phyloP scores from a whole-genome alignment of 1,140 invertebrate genomes.

The Leguminivora glycinivorella region DNA sequence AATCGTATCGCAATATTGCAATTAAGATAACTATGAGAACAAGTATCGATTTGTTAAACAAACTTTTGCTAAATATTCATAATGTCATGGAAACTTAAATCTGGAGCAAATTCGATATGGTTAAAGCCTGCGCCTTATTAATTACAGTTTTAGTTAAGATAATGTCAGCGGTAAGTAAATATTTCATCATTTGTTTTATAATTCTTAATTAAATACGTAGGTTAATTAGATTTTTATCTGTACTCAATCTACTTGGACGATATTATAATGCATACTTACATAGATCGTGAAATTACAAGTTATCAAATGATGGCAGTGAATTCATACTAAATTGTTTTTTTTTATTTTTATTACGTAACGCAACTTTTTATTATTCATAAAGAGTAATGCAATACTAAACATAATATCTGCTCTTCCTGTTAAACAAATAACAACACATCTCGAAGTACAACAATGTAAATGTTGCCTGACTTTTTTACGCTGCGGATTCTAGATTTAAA shows the following conservation, averaged over 20 bases:
- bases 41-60: conserved; percentile 23
- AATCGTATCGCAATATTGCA: conserved; percentile 31
- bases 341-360: background rate
- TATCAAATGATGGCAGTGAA: too few species aligned
- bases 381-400: background rate
- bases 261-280: too few species aligned
- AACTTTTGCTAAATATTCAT: conserved; percentile 27
- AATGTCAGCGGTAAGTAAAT: background rate
- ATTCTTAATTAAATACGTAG: conserved; percentile 14
- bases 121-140: conserved; percentile 12
- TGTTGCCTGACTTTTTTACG: background rate
- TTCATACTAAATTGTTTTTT: too few species aligned
- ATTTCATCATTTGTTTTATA: conserved; percentile 20
- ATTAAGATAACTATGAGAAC: conserved; percentile 32
- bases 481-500: background rate
- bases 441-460: conserved; percentile 1
- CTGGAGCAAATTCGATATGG: conserved; percentile 7
- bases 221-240: conserved; percentile 14
- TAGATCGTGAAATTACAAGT: too few species aligned
- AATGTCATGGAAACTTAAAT: background rate
- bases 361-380: background rate
- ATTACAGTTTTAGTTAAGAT: conserved; percentile 4
- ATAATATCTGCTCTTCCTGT: conserved; percentile 1
- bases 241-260: background rate
- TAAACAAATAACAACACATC: background rate